Conservation (phyloP, 2,113 vertebrate genomes). For the Stegostoma tigrinum region DNA sequence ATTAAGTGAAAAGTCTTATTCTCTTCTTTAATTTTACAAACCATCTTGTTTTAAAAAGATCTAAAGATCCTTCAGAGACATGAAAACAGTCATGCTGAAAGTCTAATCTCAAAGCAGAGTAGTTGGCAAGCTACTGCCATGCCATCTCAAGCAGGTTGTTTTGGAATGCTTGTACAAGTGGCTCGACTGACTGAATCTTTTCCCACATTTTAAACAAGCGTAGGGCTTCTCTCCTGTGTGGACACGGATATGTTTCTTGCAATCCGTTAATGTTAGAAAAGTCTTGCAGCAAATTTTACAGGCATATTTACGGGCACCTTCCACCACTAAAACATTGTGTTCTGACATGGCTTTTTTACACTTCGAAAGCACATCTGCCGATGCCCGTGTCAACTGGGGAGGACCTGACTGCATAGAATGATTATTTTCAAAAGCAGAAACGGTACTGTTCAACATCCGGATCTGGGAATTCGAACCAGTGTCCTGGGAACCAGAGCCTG, state of each 20-base stretch:
- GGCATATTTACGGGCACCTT: conserved; percentile 90
- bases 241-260: conserved; percentile 96
- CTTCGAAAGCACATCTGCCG: conserved; percentile 89
- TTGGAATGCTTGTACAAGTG: conserved; percentile 97
- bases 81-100: neutral
- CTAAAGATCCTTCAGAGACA: neutral
- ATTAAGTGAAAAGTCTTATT: neutral
- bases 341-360: conserved; percentile 96
- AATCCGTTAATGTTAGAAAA: conserved; percentile 90
- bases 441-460: conserved; percentile 63
- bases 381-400: conserved; percentile 83
- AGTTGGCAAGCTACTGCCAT: conserved; percentile 84
- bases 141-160: conserved; percentile 94
- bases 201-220: conserved; percentile 92
- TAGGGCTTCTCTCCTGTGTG: conserved; percentile 96
- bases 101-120: conserved; percentile 63
- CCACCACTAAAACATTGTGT: conserved; percentile 93
- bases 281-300: conserved; percentile 98
- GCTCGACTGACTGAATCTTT: conserved; percentile 93
- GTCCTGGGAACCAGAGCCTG: conserved; percentile 66
- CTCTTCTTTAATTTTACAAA: neutral
- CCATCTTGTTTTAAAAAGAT: neutral
- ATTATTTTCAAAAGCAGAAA: conserved; percentile 55
- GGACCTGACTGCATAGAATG: conserved; percentile 62
- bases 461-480: conserved; percentile 62